Evolutionary conservation across 2,888 invertebrate genomes (phyloP).

Genomic region (Eubasilissa splendida): DNA sequence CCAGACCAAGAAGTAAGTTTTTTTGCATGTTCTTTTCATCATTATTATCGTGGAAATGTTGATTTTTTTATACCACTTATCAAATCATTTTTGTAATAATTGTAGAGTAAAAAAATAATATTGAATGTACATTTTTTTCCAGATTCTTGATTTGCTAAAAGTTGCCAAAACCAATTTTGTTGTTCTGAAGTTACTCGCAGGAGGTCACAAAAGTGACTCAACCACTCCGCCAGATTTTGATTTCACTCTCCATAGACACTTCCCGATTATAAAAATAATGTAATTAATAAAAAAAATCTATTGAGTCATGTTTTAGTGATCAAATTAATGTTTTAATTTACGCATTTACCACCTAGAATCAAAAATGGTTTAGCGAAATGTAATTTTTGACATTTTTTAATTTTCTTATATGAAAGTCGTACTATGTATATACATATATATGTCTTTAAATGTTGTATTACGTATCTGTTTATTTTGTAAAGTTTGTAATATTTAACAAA

Average conservation of each 20-base stretch:
- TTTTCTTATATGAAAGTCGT: neutral
- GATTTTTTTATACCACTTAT: neutral
- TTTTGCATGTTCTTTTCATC: too few species aligned
- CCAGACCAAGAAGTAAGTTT: slow-evolving; percentile 84
- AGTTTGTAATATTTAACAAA: too few species aligned
- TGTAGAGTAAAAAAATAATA: neutral
- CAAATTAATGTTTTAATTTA: slow-evolving; percentile 15
- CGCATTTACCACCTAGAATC: neutral
- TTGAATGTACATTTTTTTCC: slow-evolving; percentile 62
- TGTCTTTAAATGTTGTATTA: too few species aligned
- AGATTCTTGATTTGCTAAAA: slow-evolving; percentile 87
- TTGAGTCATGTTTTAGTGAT: slow-evolving; percentile 22
- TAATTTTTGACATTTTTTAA: neutral
- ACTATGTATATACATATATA: too few species aligned
- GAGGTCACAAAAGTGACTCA: slow-evolving; percentile 92
- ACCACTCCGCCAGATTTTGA: slow-evolving; percentile 91
- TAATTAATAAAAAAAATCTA: slow-evolving; percentile 57
- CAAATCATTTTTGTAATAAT: neutral
- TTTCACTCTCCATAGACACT: slow-evolving; percentile 90
- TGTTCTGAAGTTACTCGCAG: slow-evolving; percentile 92
- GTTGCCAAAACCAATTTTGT: slow-evolving; percentile 97
- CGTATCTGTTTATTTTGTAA: too few species aligned
- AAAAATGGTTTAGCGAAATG: too few species aligned
- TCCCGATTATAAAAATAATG: slow-evolving; percentile 88
- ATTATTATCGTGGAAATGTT: too few species aligned